Base-by-base conservation (phyloP, 2,797 vertebrate species). In the Epinephelus coioides region DNA sequence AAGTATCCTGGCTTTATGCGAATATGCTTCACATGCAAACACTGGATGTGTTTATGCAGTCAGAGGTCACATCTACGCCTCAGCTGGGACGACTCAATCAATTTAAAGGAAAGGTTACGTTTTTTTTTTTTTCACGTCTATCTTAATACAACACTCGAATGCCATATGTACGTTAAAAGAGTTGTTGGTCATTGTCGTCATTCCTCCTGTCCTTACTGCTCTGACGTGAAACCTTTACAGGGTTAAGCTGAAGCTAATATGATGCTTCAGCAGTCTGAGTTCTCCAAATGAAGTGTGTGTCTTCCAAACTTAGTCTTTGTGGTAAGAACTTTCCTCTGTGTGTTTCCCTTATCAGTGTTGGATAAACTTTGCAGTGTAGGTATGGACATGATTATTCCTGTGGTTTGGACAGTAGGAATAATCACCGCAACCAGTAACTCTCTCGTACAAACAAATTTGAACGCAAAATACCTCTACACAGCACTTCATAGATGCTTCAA, bases 1-100 rank as follows among this genome's bases (percentile, higher is more conserved):
- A 84, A 79, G 70, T 61, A 30, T 64, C 43, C 49, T 49, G 74
- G 75, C 73, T 75, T 60, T 44, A 40, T 82, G 49, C n/a, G 87
- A 65, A 74, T 79, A 70, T 51, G 68, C 47, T 27, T 82, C 63
- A 46, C 76, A 64, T 71, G 30, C 61, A 72, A 60, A 69, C 69
- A 21, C 66, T 11, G 55, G 46, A 27, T 51, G 46, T 73, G 57
- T 78, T 82, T 21, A 25, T 53, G 40, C 27, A 47, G 73, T 46
- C 63, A 62, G 11, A 57, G 79, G 64, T 83, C 80, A 64, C 71
- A 67, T 87, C 73, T 67, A 14, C 59, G 2, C 57, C 57, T 84
- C 3, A 6, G 25, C n/a, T 62, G 17, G 15, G 64, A 81, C 69
- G 49, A 51, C 83, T 87, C 74, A 76, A 80, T 85, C 69, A 25